phyloP scores from a whole-genome alignment of 2,888 invertebrate genomes.

The Balanococcus diminutus region DNA sequence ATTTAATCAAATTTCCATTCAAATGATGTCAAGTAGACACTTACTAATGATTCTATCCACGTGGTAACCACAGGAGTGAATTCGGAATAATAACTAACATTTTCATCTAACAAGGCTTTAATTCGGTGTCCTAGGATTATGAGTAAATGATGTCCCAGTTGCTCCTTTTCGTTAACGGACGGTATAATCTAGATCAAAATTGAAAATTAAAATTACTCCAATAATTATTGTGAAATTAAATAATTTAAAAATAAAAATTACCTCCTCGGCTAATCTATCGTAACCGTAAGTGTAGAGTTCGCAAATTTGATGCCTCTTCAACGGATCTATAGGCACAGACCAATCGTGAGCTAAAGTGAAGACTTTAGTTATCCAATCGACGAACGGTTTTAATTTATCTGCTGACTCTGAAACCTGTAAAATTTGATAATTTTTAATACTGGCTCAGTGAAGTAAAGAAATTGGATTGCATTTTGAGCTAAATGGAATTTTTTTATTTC shows the following conservation, averaged over 20 bases:
- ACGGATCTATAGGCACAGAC: slow-evolving; percentile 74
- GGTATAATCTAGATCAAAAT: slow-evolving; percentile 56
- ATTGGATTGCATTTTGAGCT: too few relatives aligned
- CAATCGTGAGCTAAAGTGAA: slow-evolving; percentile 75
- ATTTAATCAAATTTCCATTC: neutral
- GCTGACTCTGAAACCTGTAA: slow-evolving; percentile 50
- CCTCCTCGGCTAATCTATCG: slow-evolving; percentile 69
- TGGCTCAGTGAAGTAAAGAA: too few relatives aligned
- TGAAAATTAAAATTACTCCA: too few relatives aligned
- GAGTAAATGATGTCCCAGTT: slow-evolving; percentile 73
- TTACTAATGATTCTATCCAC: slow-evolving; percentile 72
- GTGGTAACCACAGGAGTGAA: slow-evolving; percentile 76
- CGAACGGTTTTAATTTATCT: slow-evolving; percentile 58
- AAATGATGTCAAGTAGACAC: slow-evolving; percentile 52
- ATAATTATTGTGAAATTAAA: too few relatives aligned
- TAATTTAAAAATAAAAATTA: slow-evolving; percentile 59
- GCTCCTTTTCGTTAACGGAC: slow-evolving; percentile 55
- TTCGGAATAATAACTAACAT: slow-evolving; percentile 58
- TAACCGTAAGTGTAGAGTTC: slow-evolving; percentile 68
- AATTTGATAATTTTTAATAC: too few relatives aligned
- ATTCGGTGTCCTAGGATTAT: slow-evolving; percentile 83
- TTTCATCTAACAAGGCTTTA: slow-evolving; percentile 70
- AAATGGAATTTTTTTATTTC: too few relatives aligned
- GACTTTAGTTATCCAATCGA: slow-evolving; percentile 76
- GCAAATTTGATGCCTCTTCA: slow-evolving; percentile 78